Conservation (phyloP, 2,797 vertebrate species). For the Coccyzus lansbergi region DNA sequence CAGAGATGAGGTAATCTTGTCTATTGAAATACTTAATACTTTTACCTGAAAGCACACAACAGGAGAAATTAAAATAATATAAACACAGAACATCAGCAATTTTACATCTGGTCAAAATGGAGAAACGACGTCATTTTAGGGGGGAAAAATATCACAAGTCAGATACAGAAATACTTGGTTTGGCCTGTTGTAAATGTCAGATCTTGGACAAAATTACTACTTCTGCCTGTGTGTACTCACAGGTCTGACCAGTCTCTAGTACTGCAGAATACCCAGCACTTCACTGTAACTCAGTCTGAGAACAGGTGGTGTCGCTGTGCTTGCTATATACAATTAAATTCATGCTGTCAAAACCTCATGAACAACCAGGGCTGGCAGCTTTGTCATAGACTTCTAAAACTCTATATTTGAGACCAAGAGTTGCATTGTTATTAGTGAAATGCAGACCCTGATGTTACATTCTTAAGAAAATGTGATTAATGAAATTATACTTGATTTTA, state of each 20-base stretch:
- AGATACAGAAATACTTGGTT: background rate
- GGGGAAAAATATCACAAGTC: background rate
- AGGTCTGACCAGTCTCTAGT: background rate
- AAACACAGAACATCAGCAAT: background rate
- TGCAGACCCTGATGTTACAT: background rate
- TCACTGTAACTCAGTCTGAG: background rate
- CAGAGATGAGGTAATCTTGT: background rate
- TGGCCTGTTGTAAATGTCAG: background rate
- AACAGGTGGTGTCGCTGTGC: background rate
- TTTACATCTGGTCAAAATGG: background rate
- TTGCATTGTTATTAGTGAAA: background rate
- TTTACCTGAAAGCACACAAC: background rate
- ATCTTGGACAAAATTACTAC: background rate
- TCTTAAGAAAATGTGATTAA: background rate
- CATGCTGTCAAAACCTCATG: background rate
- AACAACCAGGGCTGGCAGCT: background rate
- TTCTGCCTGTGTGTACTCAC: background rate
- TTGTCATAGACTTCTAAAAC: background rate
- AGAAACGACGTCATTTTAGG: background rate
- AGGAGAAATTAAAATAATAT: background rate
- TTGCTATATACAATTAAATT: background rate
- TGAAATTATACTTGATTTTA: background rate
- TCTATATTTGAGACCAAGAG: background rate
- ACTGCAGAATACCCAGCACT: background rate
- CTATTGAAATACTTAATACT: background rate